These are phyloP conservation scores for Phenganax marumi DNA, from an alignment of 92 coral and sea anemone species.

Conservation along the genomic window DNA sequence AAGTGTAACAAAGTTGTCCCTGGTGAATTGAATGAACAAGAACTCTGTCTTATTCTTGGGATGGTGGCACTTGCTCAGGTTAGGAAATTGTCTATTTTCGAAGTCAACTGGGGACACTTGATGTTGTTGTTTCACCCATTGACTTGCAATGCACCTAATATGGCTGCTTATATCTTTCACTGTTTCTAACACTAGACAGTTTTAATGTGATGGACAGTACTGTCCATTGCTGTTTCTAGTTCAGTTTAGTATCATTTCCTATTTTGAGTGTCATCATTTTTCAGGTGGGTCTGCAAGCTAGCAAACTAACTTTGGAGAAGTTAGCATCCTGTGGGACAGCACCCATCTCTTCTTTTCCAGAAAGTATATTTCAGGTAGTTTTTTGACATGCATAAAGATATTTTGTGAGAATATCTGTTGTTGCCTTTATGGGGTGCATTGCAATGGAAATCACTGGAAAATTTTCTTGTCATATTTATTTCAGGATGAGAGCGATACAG, in stretches of 20 bases:
- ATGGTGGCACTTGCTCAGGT: conserved; percentile 96
- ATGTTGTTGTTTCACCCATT: background rate
- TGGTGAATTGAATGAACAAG: conserved; percentile 81
- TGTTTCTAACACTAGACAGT: no score
- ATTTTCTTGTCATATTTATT: background rate
- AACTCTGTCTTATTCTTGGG: conserved; percentile 81
- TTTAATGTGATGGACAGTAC: no score
- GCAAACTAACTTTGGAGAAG: conserved; percentile 83
- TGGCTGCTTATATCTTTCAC: no score
- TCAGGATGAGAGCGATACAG: background rate
- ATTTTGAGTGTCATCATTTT: background rate
- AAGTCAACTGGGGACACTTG: background rate
- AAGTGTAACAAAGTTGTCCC: conserved; percentile 70
- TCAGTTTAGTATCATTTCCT: no score
- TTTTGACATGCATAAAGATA: background rate
- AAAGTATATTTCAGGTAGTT: conserved; percentile 72
- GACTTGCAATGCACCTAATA: no score
- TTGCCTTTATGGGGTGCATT: background rate
- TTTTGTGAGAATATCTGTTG: background rate
- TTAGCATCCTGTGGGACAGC: conserved; percentile 86
- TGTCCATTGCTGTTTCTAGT: no score
- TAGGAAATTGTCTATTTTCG: background rate
- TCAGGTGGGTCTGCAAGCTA: conserved; percentile 90
- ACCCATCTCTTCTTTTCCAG: conserved; percentile 92
- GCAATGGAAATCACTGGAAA: background rate